Base-by-base conservation (phyloP, 2,113 vertebrate species). In the Perognathus longimembris region DNA sequence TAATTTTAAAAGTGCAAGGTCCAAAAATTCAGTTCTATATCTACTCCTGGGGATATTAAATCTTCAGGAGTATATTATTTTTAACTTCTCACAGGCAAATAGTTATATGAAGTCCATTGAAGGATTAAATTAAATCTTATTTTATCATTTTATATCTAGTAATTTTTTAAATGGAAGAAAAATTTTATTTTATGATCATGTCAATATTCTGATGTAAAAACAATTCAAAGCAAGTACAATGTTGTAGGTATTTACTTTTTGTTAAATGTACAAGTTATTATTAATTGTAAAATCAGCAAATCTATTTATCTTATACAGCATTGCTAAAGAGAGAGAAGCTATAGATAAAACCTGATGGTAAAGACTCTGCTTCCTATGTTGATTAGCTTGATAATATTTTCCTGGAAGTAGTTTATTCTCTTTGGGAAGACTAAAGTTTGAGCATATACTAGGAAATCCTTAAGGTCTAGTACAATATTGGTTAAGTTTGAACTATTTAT, bases 41-140 rank as follows among this genome's bases (percentile, higher is more conserved):
- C 4, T 78, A 17, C 6, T 42, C 11, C 42, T 61, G 26, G 3
- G 85, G 63, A 10, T 69, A 82, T 84, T 73, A 66, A 71, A 85
- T 95, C 74, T 95, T 73, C 28, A 66, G 2, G 73, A 50, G 74
- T 91, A 69, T 14, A 82, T 63, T 94, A 85, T 34, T 95, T 95
- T 90, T 63, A 66, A n/a, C 6, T 64, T 89, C 11, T 85, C 66
- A 75, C 22, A 93, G 36, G 21, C 77, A 36, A 71, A 83, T 80
- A 92, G 59, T 80, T 61, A 42, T 90, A 11, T 42, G 57, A 89
- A 91, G 17, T 84, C 63, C 88, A 21, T 71, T 91, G 20, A 59
- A 50, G 93, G 10, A 74, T 3, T 54, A 92, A 85, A 76, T 88
- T 73, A 78, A 10, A 20, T 28, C 61, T 95, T 85, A 8, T 89